A percentile compares a stretch with the other conserved stretches of the same genome.
Evolutionary conservation across 2,113 vertebrate genomes (phyloP).

Genomic region (Labeo rohita): DNA sequence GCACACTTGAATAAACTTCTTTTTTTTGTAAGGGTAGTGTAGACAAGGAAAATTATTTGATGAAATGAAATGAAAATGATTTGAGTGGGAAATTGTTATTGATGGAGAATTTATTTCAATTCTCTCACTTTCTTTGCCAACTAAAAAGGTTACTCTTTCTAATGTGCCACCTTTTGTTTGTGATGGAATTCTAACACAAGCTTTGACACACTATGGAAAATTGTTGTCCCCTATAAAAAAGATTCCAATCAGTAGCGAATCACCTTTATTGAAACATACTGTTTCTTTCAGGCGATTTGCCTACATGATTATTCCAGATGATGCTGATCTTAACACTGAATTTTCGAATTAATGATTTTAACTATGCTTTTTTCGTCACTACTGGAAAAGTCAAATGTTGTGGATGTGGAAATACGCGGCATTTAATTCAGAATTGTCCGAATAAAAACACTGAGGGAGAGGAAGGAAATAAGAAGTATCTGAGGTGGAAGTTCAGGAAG

Average conservation of each 20-base stretch:
- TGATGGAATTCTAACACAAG: background rate
- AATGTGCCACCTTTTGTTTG: background rate
- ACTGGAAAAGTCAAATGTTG: background rate
- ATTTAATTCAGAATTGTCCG: background rate
- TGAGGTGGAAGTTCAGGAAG: background rate
- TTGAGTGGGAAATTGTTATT: background rate
- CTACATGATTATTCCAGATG: background rate
- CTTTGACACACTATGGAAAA: background rate
- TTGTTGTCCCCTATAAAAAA: background rate
- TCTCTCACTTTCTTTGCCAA: background rate
- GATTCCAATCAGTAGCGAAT: background rate
- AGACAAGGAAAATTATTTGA: too few species aligned
- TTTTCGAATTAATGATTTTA: background rate
- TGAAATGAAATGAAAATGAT: too few species aligned
- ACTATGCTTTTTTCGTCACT: background rate
- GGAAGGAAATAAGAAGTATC: background rate
- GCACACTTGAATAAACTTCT: too few species aligned
- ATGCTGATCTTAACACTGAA: background rate
- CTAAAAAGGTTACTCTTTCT: background rate
- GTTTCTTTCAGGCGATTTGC: constrained; percentile 50
- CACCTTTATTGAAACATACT: background rate
- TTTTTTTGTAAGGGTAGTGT: too few species aligned
- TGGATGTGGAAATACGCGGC: background rate
- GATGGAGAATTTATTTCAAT: background rate
- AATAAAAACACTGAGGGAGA: background rate